Base-by-base conservation (phyloP, 1,140 invertebrate genomes). In the Leptinotarsa texana region DNA sequence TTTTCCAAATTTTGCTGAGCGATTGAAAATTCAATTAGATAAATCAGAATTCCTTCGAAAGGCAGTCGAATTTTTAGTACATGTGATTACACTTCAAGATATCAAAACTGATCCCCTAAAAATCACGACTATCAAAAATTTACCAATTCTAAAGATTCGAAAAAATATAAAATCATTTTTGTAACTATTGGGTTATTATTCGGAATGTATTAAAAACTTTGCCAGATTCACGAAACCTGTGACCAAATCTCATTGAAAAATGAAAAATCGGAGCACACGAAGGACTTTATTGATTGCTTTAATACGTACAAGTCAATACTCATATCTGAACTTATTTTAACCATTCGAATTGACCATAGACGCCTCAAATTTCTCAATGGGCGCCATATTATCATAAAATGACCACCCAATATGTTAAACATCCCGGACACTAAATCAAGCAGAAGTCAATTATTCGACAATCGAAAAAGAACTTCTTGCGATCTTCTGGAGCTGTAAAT, bases 381-480 rank as follows among this genome's bases (percentile, higher is more conserved):
- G 27, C 22, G 66, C 22, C 49, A 57, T 78, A 1, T 61, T 75
- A 22, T 78, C 66, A 2, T 74, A 78, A 18, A 71, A 82, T 33
- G 76, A 79, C 18, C 74, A 65, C 51, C 79, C 79, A 4, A 77
- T 82, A 13, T 63, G 27, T 6, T 82, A 81, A 24, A 66, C 75
- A 4, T 80, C 80, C 2, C 63, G 79, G 74, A 62, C 79, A 15
- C 48, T 82, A 62, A 81, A 78, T 62, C 27, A 42, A 8, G 72
- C 76, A 4, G 79, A 83, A 70, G 74, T 47, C 69, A 82, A 82
- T 68, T 82, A 82, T 71, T 68, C 67, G 1, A 82, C 21, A 21
- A 21, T 21, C 21, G 21, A 21, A 21, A 21, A 21, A 21, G 21
- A 21, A 21, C 21, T 21, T 78, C 63, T 87, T 84, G 65, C 73